Base-by-base conservation (phyloP, 2,888 invertebrate genomes). In the Diadromus collaris region DNA sequence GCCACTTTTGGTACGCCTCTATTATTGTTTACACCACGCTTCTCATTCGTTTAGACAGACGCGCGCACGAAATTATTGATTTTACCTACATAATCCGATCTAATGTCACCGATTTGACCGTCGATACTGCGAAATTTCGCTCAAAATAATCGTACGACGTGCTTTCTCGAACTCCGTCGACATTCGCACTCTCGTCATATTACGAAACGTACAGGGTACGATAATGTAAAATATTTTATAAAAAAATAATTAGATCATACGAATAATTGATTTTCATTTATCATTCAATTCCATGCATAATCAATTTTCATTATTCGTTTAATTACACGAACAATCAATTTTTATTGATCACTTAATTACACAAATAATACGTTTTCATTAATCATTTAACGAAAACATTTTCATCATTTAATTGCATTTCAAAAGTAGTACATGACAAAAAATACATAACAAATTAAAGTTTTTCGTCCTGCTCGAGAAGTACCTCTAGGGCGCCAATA, bases 11-110 rank as follows among this genome's bases (percentile, higher is more conserved):
- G 65, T 34, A 44, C 72, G 51, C 34, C 38, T 77, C 51, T 77
- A 67, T 77, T 77, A 77, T 77, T 77, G 76, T 72, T 77, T 77
- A 77, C 64, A 16, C 61, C 16, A 48, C 56, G 60, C 19, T 21
- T n/a, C 48, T 19, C 46, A 44, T 34, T 34, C 65, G 76, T 77
- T 77, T 56, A 34, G 51, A 63, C 71, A 54, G 41, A 38, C 74
- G 44, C 38, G 48, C 70, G 58, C 64, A 51, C 19, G 6, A 27
- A 72, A 77, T 77, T 77, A 77, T 77, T 77, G 65, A 61, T 77
- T 72, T 54, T 44, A 56, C 67, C 58, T 34, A 29, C 48, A 64
- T 61, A 60, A 67, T 67, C 41, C 34, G 56, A 46, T 34, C 65
- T 32, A 21, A 72, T 56, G 44, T 41, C 46, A 34, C 34, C 34